A percentile compares a stretch with the other conserved stretches of the same genome.
These are phyloP conservation scores for Esox niger DNA, from an alignment of 2,113 vertebrate species.

Conservation along the genomic window DNA sequence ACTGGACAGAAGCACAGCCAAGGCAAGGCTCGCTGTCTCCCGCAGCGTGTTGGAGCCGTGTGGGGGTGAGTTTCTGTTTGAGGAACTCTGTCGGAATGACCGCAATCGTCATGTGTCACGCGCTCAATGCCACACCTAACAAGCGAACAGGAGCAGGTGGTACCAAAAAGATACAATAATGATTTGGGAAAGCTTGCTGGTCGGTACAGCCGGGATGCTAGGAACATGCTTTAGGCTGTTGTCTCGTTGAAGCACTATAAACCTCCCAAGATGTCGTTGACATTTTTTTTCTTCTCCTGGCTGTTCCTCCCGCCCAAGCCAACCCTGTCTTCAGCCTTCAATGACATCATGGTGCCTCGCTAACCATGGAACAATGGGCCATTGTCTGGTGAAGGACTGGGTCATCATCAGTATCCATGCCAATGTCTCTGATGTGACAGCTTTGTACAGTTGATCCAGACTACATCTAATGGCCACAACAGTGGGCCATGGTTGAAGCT, in stretches of 20 bases:
- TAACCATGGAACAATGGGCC: background rate
- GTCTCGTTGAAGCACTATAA: background rate
- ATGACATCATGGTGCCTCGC: background rate
- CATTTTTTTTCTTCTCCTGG: no score
- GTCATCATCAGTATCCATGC: background rate
- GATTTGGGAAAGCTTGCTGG: no score
- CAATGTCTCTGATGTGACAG: background rate
- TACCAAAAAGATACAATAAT: no score
- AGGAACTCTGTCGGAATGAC: no score
- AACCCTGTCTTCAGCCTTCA: background rate
- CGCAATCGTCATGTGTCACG: no score
- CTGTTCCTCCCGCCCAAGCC: background rate
- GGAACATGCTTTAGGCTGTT: background rate
- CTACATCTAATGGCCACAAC: background rate
- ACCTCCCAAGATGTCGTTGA: background rate
- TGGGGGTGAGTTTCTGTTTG: no score
- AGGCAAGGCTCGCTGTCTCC: slow-evolving; percentile 35
- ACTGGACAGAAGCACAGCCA: slow-evolving; percentile 12
- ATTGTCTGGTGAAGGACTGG: background rate
- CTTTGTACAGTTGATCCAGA: background rate
- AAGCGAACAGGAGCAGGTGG: no score
- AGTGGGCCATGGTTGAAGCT: no score
- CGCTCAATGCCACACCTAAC: no score
- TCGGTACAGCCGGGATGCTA: background rate
- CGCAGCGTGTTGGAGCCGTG: no score